Evolutionary conservation across 2,888 invertebrate species (phyloP).

Genomic region (Xestoiulus laeticollis): DNA sequence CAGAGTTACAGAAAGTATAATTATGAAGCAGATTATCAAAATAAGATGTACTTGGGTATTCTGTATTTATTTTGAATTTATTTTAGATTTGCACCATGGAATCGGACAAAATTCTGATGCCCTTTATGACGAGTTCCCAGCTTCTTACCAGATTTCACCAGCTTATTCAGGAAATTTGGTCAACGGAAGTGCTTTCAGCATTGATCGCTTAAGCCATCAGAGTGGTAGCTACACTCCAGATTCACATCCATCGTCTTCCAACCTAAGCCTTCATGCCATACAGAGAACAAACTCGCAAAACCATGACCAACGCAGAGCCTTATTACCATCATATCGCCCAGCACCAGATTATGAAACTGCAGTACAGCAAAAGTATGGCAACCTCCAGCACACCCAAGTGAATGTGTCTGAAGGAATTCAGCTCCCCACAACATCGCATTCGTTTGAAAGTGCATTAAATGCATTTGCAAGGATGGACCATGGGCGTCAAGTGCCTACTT

Average conservation of each 20-base stretch:
- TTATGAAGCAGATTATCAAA: no score
- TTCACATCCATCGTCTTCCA: constrained; percentile 40
- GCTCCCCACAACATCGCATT: constrained; percentile 56
- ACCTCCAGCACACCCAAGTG: constrained; percentile 56
- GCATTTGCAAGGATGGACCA: constrained; percentile 11
- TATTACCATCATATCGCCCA: constrained; percentile 70
- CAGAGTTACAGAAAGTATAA: no score
- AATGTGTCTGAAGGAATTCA: constrained; percentile 56
- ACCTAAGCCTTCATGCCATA: constrained; percentile 45
- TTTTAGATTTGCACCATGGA: constrained; percentile 44
- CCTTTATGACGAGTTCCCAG: constrained; percentile 36
- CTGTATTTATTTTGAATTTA: background rate
- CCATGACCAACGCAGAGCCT: constrained; percentile 52
- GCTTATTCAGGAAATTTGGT: constrained; percentile 47
- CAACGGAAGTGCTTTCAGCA: constrained; percentile 46
- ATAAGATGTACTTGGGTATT: no score
- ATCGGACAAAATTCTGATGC: background rate
- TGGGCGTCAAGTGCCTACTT: constrained; percentile 2
- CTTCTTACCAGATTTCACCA: constrained; percentile 42
- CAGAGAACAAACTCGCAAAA: constrained; percentile 42
- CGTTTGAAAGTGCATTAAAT: constrained; percentile 44
- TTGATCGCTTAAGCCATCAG: constrained; percentile 35
- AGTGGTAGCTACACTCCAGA: constrained; percentile 1
- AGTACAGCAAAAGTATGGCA: constrained; percentile 76
- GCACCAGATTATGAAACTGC: constrained; percentile 97